phyloP scores from a whole-genome alignment of 2,888 invertebrate species.

The Alviniconcha strummeri region DNA sequence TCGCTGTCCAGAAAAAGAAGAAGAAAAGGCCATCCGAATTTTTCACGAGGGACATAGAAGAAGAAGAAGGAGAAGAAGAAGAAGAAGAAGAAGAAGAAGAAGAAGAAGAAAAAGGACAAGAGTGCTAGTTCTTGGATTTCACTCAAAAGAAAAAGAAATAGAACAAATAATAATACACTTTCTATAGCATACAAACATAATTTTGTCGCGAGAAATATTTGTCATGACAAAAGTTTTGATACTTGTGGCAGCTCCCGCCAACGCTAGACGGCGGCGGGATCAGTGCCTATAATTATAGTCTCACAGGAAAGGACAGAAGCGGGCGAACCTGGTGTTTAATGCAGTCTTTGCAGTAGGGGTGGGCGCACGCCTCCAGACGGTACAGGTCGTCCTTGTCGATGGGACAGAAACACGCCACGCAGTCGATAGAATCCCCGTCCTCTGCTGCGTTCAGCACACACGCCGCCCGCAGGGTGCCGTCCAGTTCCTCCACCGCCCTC shows the following conservation, averaged over 20 bases:
- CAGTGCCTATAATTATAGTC: no score
- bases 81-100: background rate
- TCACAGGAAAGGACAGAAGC: no score
- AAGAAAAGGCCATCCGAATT: no score
- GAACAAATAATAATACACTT: background rate
- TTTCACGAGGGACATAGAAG: no score
- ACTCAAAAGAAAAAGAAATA: background rate
- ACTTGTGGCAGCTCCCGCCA: no score
- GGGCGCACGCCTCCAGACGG: conserved; percentile 65
- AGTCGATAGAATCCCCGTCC: conserved; percentile 33
- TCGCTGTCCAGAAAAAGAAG: background rate
- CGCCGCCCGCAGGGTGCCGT: background rate
- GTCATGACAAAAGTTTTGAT: background rate
- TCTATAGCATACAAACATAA: no score
- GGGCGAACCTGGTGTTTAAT: conserved; percentile 41
- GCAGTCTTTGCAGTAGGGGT: conserved; percentile 65
- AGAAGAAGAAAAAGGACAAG: background rate
- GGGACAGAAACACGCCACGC: conserved; percentile 62
- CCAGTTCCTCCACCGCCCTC: background rate
- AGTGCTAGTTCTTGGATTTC: no score
- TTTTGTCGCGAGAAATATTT: background rate
- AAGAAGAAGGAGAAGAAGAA: background rate
- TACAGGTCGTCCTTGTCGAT: conserved; percentile 53
- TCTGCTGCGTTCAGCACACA: conserved; percentile 1
- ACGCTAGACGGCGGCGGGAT: no score